Percentiles rank a stretch among this genome's conserved stretches.
These are phyloP conservation scores for Drosophila pseudotakahashii DNA, from an alignment of 2,888 invertebrate species.

Conservation along the genomic window DNA sequence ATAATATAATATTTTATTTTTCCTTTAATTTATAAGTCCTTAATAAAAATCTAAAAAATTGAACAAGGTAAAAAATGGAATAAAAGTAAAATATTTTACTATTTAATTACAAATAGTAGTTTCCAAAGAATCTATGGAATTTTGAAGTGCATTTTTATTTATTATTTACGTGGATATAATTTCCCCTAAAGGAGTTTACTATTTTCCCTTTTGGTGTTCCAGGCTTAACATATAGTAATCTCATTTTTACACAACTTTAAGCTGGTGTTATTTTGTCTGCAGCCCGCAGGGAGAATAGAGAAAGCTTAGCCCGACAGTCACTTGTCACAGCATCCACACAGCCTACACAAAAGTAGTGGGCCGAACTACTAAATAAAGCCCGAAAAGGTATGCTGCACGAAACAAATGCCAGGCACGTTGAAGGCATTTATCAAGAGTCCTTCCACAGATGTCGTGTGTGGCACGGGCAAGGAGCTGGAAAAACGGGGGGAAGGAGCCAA, in stretches of 20 bases:
- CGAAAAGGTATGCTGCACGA: conserved; percentile 35
- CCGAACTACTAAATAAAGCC: conserved; percentile 34
- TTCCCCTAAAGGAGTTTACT: too few species aligned
- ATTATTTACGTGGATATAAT: too few species aligned
- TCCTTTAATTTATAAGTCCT: too few species aligned
- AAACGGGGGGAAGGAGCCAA: neutral
- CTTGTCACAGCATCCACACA: conserved; percentile 38
- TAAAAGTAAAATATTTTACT: too few species aligned
- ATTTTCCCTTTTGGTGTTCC: neutral
- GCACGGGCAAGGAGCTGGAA: conserved; percentile 22
- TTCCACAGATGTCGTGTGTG: conserved; percentile 46
- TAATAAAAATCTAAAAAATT: too few species aligned
- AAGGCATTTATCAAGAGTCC: conserved; percentile 64
- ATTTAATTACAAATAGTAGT: too few species aligned
- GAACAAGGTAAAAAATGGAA: too few species aligned
- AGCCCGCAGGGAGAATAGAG: neutral
- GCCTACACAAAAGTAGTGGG: conserved; percentile 18
- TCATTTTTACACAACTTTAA: conserved; percentile 10
- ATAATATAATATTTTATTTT: too few species aligned
- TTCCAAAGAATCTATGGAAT: too few species aligned
- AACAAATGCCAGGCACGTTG: conserved; percentile 68
- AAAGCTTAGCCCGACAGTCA: conserved; percentile 29
- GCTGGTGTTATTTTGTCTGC: neutral
- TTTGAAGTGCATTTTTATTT: too few species aligned
- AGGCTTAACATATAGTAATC: neutral